Conservation (phyloP, 2,888 invertebrate species). For the Nephrotoma appendiculata region DNA sequence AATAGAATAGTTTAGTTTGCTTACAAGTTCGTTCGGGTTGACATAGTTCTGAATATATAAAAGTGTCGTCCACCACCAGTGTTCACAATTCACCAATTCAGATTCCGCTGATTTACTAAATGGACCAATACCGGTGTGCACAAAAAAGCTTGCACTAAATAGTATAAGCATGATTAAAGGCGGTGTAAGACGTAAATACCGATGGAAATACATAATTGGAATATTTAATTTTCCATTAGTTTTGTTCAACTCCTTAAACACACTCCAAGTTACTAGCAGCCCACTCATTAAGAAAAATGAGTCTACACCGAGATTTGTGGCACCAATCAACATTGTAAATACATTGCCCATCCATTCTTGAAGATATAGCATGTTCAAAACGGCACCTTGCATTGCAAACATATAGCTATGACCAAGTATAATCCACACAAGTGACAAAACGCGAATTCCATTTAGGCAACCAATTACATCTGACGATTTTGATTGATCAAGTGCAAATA, state of each 20-base stretch:
- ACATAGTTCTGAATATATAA: constrained; percentile 26
- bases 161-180: constrained; percentile 32
- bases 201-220: constrained; percentile 21
- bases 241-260: constrained; percentile 15
- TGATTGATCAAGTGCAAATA: constrained; percentile 18
- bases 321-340: constrained; percentile 14
- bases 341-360: constrained; percentile 7
- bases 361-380: constrained; percentile 7
- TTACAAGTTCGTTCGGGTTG: constrained; percentile 15
- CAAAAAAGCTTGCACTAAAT: constrained; percentile 29
- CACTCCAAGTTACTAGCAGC: constrained; percentile 30
- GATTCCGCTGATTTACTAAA: not conserved
- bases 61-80: constrained; percentile 25
- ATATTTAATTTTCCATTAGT: constrained; percentile 17
- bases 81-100: constrained; percentile 17
- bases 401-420: constrained; percentile 31
- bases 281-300: constrained; percentile 45
- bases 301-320: constrained; percentile 39
- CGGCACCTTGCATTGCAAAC: not conserved
- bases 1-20: not conserved
- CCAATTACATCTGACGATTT: constrained; percentile 27
- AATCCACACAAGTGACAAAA: constrained; percentile 36
- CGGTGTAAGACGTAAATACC: constrained; percentile 34
- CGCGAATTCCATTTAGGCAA: constrained; percentile 33
- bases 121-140: constrained; percentile 33